Evolutionary conservation across 2,888 invertebrate genomes (phyloP), one percentile per base, ranked within the genome.

Genomic region (Latrodectus hesperus): DNA sequence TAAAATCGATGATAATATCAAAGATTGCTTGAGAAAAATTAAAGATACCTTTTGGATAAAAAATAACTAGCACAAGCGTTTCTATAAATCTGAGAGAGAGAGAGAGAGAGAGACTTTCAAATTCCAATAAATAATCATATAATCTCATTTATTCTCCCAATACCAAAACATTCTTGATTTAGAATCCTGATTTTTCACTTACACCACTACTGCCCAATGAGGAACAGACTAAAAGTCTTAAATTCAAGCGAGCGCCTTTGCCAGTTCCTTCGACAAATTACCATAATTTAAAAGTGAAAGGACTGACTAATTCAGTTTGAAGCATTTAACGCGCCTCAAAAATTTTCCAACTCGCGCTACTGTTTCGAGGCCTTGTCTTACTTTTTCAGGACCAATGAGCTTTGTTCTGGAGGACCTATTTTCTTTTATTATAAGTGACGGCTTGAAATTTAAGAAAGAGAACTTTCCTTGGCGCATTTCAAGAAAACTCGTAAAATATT

Each of bases 271-370:
- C 52, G 79, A 74, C 79, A 79, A 85, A 85, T 85, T 85, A 85
- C 60, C 85, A 85, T 85, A 85, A 85, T 80, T 85, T 74, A 74
- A 85, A 85, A 74, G 74, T 74, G 85, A 85, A 79, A 74, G 68
- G 79, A 85, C 52, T 65, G 26, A 74, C 74, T 85, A 85, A 85
- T 85, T 79, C 75, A 85, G 79, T 85, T 85, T 85, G 70, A 75
- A 85, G 68, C 75, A 80, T 85, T 79, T 85, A 75, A 60, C 75
- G 73, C 79, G 78, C 78, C 68, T 72, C 83, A 52, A 76, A 81
- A 81, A 74, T 73, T 81, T 67, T 67, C 26, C 22, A 16, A 55
- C 49, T 16, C 72, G 38, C 38, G 38, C 38, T 38, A 38, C 38
- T 38, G 4, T 38, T 38, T 22, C 53, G 17, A 77, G 17, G 17